phyloP scores from a whole-genome alignment of 1,140 invertebrate species.

The Drepana arcuata region DNA sequence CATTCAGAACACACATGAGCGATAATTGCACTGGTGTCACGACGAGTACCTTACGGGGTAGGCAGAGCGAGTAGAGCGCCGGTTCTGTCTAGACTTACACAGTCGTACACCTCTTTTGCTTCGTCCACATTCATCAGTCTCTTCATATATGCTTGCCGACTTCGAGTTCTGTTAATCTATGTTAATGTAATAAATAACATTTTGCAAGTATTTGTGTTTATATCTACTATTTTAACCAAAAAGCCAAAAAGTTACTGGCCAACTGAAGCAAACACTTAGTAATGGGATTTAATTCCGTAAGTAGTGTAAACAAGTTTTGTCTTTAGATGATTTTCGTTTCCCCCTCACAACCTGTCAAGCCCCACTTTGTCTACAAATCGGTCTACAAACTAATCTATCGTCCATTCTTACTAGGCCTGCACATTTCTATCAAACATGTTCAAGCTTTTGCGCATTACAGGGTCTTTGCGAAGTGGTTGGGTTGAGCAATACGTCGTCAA shows the following conservation, averaged over 20 bases:
- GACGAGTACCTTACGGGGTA: too few relatives aligned
- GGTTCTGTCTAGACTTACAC: too few relatives aligned
- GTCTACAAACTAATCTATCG: slow-evolving; percentile 30
- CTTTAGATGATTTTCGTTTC: slow-evolving; percentile 34
- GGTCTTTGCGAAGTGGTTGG: slow-evolving; percentile 32
- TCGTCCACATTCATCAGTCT: too few relatives aligned
- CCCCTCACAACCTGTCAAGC: slow-evolving; percentile 21
- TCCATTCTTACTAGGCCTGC: slow-evolving; percentile 19
- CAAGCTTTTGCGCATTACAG: too few relatives aligned
- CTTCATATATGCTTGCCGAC: too few relatives aligned
- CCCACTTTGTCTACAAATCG: slow-evolving; percentile 28
- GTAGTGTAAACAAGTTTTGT: slow-evolving; percentile 66
- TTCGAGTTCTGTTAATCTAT: too few relatives aligned
- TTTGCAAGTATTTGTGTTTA: too few relatives aligned
- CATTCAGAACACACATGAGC: too few relatives aligned
- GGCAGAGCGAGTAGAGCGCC: too few relatives aligned
- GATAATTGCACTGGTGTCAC: too few relatives aligned
- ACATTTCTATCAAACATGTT: slow-evolving; percentile 21
- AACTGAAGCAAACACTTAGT: slow-evolving; percentile 33
- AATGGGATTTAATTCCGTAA: slow-evolving; percentile 59
- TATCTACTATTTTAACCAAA: background rate
- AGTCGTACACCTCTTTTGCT: too few relatives aligned
- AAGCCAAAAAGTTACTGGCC: slow-evolving; percentile 15
- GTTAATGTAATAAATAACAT: too few relatives aligned
- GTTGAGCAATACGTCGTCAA: slow-evolving; percentile 21